These are phyloP conservation scores for Fabriciana adippe DNA, from an alignment of 2,888 invertebrate genomes.

Conservation along the genomic window DNA sequence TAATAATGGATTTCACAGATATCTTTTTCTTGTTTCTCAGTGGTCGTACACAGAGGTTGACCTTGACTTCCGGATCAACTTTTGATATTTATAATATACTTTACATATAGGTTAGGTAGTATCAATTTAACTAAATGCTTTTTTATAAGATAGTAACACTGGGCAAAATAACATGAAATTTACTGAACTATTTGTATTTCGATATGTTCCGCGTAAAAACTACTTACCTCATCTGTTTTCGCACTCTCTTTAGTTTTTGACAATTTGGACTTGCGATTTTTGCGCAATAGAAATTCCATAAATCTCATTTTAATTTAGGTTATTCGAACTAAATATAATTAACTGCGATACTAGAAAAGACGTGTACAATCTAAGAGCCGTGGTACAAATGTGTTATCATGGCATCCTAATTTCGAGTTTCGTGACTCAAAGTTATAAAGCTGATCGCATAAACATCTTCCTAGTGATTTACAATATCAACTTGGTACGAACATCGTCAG, in stretches of 20 bases:
- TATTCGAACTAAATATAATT: conserved; percentile 19
- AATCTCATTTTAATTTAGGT: conserved; percentile 17
- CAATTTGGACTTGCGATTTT: conserved; percentile 25
- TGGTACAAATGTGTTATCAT: conserved; percentile 36
- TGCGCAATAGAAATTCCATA: conserved; percentile 24
- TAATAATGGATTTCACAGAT: no score
- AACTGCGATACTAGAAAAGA: conserved; percentile 16
- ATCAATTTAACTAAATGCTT: no score
- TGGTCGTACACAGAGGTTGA: no score
- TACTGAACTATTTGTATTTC: no score
- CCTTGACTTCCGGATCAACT: no score
- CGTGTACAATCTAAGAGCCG: conserved; percentile 25
- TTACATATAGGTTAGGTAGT: no score
- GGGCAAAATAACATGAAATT: no score
- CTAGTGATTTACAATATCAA: conserved; percentile 39
- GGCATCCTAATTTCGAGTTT: conserved; percentile 31
- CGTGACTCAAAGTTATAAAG: conserved; percentile 27
- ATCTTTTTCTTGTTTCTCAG: no score
- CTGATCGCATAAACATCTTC: conserved; percentile 36
- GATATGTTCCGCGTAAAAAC: not conserved
- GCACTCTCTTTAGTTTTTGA: conserved; percentile 1
- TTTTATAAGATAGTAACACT: no score
- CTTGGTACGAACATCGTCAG: conserved; percentile 31
- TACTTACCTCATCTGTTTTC: conserved; percentile 24
- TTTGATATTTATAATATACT: no score